A percentile compares a stretch with the other conserved stretches of the same genome.
These are phyloP conservation scores for Drosophila flavopinicola DNA, from an alignment of 2,888 invertebrate species.

Conservation along the genomic window DNA sequence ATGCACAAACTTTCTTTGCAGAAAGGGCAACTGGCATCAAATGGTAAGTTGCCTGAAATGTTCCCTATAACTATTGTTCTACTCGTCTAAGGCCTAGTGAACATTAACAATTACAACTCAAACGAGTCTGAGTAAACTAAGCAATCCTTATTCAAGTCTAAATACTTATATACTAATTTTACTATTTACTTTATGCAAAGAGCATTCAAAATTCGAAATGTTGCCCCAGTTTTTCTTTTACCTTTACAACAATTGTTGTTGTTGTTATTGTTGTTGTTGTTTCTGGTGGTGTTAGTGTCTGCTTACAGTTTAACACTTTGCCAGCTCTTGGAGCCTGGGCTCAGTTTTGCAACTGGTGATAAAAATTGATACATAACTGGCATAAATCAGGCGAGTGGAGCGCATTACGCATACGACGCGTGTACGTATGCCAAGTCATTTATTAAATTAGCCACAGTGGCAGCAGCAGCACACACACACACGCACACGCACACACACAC, in stretches of 20 bases:
- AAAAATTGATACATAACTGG: slow-evolving; percentile 84
- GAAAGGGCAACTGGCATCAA: too few species aligned
- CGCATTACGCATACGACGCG: slow-evolving; percentile 68
- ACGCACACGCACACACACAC: neutral
- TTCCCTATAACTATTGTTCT: neutral
- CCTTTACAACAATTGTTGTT: slow-evolving; percentile 3
- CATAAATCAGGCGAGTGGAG: slow-evolving; percentile 80
- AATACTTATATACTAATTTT: too few species aligned
- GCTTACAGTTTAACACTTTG: slow-evolving; percentile 78
- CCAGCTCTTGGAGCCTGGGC: slow-evolving; percentile 28
- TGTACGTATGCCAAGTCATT: slow-evolving; percentile 66
- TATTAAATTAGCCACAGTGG: slow-evolving; percentile 80
- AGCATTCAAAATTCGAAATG: neutral
- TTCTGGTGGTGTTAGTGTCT: slow-evolving; percentile 55
- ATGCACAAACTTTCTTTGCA: neutral
- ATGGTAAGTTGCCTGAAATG: neutral
- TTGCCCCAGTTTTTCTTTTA: neutral
- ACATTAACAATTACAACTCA: too few species aligned
- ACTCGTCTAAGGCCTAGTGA: too few species aligned
- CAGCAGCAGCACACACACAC: slow-evolving; percentile 52
- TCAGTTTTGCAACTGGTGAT: slow-evolving; percentile 80
- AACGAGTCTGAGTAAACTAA: too few species aligned
- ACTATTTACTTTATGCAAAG: slow-evolving; percentile 2
- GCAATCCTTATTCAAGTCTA: too few species aligned
- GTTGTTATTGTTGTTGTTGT: slow-evolving; percentile 12